Percentiles rank a stretch among this genome's conserved stretches.
phyloP scores from a whole-genome alignment of 2,888 invertebrate genomes.

The Pyrocoelia pectoralis region DNA sequence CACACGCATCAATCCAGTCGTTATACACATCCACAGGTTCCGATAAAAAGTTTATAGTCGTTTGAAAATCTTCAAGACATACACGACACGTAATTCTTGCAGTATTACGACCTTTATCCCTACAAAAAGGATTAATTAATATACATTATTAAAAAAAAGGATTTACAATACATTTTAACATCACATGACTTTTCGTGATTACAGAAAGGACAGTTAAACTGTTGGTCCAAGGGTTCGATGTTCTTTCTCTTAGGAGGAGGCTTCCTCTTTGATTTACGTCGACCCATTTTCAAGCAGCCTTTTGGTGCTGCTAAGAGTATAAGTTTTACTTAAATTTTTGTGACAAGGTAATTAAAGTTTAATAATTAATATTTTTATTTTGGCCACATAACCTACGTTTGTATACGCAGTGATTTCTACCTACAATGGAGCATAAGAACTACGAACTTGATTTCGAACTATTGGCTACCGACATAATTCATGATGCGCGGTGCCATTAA shows the following conservation, averaged over 20 bases:
- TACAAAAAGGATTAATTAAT: slow-evolving; percentile 59
- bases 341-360: no score
- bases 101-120: slow-evolving; percentile 94
- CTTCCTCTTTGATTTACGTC: slow-evolving; percentile 96
- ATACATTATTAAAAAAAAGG: slow-evolving; percentile 11
- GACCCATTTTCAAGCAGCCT: slow-evolving; percentile 89
- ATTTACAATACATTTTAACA: slow-evolving; percentile 90
- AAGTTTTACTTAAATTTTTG: no score
- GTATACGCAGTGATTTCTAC: no score
- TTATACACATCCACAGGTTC: slow-evolving; percentile 99
- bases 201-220: slow-evolving; percentile 99
- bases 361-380: no score
- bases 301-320: no score
- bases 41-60: slow-evolving; percentile 93
- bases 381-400: no score
- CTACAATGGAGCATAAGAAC: no score
- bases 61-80: slow-evolving; percentile 96
- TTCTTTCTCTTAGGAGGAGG: slow-evolving; percentile 94
- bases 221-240: slow-evolving; percentile 91
- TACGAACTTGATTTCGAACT: no score
- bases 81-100: slow-evolving; percentile 95
- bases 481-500: no score
- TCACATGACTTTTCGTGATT: slow-evolving; percentile 99
- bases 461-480: no score
- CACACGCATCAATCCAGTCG: slow-evolving; percentile 99